phyloP scores from a whole-genome alignment of 2,888 invertebrate genomes.

The Clepsis dumicolana region DNA sequence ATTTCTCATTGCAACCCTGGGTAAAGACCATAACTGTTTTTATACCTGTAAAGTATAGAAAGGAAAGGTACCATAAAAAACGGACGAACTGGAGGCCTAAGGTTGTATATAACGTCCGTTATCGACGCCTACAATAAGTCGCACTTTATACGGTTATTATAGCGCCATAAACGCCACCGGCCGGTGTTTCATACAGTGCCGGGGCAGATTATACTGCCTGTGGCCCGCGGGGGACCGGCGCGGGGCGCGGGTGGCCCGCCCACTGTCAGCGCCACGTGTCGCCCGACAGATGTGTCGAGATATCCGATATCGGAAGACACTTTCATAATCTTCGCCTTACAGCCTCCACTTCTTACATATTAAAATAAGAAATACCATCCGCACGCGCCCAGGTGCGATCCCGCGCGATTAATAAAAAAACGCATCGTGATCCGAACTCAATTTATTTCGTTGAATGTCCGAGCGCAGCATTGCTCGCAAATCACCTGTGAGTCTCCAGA shows the following conservation, averaged over 20 bases:
- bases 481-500: slow-evolving; percentile 67
- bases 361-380: slow-evolving; percentile 72
- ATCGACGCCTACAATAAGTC: slow-evolving; percentile 85
- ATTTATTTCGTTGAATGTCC: slow-evolving; percentile 53
- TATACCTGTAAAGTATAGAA: slow-evolving; percentile 17
- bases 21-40: not conserved
- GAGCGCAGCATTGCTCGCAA: slow-evolving; percentile 51
- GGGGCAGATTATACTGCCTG: slow-evolving; percentile 82
- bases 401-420: slow-evolving; percentile 70
- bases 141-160: slow-evolving; percentile 86
- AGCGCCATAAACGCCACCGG: slow-evolving; percentile 85
- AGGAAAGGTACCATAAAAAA: slow-evolving; percentile 55
- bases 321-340: slow-evolving; percentile 82
- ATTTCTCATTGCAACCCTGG: slow-evolving; percentile 6
- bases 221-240: slow-evolving; percentile 64
- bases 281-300: slow-evolving; percentile 84
- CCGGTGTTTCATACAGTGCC: slow-evolving; percentile 84
- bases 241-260: slow-evolving; percentile 59
- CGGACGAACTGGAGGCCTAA: slow-evolving; percentile 70
- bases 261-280: slow-evolving; percentile 81
- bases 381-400: slow-evolving; percentile 70
- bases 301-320: slow-evolving; percentile 85
- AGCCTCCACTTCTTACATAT: slow-evolving; percentile 78
- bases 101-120: slow-evolving; percentile 79
- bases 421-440: slow-evolving; percentile 52